These are phyloP conservation scores for Tapirus terrestris DNA, from an alignment of 2,113 vertebrate species.

Conservation along the genomic window DNA sequence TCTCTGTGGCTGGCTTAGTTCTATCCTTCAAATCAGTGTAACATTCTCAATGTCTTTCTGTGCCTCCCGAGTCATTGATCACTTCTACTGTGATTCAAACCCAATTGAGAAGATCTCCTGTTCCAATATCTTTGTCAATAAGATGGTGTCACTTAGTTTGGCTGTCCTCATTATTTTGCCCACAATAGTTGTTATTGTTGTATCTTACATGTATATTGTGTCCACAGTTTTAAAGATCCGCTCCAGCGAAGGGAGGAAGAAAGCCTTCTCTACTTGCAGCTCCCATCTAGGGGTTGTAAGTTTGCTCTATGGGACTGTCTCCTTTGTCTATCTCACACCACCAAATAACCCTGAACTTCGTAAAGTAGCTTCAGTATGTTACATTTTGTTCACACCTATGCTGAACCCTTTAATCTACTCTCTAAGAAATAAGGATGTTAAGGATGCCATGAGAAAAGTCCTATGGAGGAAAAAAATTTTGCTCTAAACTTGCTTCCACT, in stretches of 20 bases:
- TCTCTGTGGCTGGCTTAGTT: conserved; percentile 67
- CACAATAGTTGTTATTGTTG: conserved; percentile 57
- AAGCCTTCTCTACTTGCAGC: conserved; percentile 71
- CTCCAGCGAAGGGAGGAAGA: conserved; percentile 61
- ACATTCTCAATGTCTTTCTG: conserved; percentile 70
- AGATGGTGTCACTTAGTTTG: conserved; percentile 67
- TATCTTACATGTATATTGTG: conserved; percentile 70
- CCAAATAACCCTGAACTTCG: conserved; percentile 58
- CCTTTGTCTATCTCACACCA: conserved; percentile 68
- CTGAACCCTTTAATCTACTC: conserved; percentile 75
- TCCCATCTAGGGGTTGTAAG: conserved; percentile 70
- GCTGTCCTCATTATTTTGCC: conserved; percentile 68
- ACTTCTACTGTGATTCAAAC: conserved; percentile 74
- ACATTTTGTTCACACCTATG: conserved; percentile 72
- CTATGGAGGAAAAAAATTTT: conserved; percentile 32
- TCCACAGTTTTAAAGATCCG: conserved; percentile 57
- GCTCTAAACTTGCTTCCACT: not conserved
- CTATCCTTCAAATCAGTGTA: conserved; percentile 58
- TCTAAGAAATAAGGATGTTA: conserved; percentile 76
- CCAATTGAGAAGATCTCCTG: conserved; percentile 70
- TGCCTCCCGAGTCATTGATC: conserved; percentile 63
- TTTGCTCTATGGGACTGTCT: conserved; percentile 68
- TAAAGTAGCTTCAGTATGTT: conserved; percentile 68
- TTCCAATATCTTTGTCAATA: conserved; percentile 63
- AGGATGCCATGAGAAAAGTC: conserved; percentile 66